Conservation (phyloP, 2,797 vertebrate genomes). For the Sternarchorhynchus goeldii region DNA sequence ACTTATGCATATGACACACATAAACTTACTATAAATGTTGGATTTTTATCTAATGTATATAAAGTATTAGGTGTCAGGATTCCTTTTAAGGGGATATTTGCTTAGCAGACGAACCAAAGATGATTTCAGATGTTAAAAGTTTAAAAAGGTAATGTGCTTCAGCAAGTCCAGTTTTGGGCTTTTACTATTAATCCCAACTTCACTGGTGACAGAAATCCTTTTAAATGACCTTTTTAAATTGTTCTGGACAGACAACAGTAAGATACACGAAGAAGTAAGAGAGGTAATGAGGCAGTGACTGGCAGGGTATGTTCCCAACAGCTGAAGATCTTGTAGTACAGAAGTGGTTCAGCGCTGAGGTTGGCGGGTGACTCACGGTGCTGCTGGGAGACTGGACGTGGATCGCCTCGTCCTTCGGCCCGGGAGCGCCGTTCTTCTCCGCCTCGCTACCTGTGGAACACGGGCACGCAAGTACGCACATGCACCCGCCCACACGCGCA, state of each 20-base stretch:
- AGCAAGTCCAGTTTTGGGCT: not conserved
- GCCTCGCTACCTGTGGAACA: slow-evolving; percentile 83
- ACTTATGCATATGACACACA: not conserved
- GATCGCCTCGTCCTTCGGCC: slow-evolving; percentile 84
- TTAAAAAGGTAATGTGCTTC: too few species aligned
- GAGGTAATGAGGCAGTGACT: not conserved
- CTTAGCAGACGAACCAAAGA: slow-evolving; percentile 6
- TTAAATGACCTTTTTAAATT: not conserved
- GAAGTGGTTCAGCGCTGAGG: slow-evolving; percentile 19
- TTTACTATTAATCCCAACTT: too few species aligned
- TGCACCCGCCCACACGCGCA: slow-evolving; percentile 49
- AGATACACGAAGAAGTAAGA: not conserved
- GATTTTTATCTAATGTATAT: slow-evolving; percentile 1
- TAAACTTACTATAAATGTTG: not conserved
- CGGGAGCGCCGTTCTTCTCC: slow-evolving; percentile 78
- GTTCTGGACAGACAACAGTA: not conserved
- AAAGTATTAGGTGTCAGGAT: not conserved
- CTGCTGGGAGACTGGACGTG: slow-evolving; percentile 86
- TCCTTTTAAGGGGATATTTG: slow-evolving; percentile 1
- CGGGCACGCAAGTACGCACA: slow-evolving; percentile 62
- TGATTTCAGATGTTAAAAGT: not conserved
- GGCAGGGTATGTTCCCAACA: slow-evolving; percentile 13
- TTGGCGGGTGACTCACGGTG: slow-evolving; percentile 75
- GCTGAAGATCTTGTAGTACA: not conserved
- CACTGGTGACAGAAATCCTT: not conserved